phyloP scores from a whole-genome alignment of 2,113 vertebrate genomes.

The Ailuropoda melanoleuca region DNA sequence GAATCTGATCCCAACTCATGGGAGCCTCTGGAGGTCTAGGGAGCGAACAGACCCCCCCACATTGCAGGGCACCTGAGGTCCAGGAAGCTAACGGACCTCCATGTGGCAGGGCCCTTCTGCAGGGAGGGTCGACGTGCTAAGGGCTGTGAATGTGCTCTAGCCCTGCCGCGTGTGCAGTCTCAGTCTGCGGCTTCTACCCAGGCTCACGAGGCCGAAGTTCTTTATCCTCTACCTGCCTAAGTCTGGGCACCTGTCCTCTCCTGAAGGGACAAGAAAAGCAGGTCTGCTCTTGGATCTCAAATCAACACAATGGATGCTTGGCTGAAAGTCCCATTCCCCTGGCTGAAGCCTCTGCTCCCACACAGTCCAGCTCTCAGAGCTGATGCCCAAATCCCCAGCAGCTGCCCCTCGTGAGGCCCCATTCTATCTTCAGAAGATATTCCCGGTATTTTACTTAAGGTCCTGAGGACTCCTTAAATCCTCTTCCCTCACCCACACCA shows the following conservation, averaged over 20 bases:
- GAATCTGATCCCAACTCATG: background rate
- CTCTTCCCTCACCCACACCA: background rate
- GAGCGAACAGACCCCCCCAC: background rate
- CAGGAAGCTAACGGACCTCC: background rate
- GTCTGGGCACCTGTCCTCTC: background rate
- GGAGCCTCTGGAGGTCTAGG: background rate
- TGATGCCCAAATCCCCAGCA: background rate
- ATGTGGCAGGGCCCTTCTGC: background rate
- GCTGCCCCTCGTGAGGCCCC: rapidly evolving
- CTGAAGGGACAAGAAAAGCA: background rate
- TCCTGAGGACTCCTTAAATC: background rate
- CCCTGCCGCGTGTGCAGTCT: rapidly evolving
- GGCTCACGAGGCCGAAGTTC: background rate
- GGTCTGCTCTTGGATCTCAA: background rate
- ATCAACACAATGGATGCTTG: background rate
- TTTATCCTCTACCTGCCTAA: background rate
- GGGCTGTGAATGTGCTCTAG: background rate
- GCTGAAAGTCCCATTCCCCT: background rate
- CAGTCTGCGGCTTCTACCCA: background rate
- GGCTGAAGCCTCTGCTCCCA: background rate
- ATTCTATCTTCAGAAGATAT: background rate
- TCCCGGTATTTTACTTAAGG: background rate
- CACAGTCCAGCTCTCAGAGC: background rate
- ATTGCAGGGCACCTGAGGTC: background rate
- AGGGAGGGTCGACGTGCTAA: background rate